These are phyloP conservation scores for Nylanderia fulva DNA, from an alignment of 1,140 invertebrate species.

Conservation along the genomic window DNA sequence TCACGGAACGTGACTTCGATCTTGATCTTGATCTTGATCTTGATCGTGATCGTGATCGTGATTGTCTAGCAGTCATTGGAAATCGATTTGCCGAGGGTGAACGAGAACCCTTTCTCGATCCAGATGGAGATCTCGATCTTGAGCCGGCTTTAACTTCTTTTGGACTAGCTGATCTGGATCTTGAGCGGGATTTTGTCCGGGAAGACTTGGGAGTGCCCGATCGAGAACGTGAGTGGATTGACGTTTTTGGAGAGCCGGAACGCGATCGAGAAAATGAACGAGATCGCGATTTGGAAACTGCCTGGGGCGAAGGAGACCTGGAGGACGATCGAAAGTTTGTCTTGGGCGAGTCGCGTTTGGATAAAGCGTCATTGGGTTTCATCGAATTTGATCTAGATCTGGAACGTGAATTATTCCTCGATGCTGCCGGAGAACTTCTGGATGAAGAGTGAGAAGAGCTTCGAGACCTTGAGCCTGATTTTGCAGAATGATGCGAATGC, in stretches of 20 bases:
- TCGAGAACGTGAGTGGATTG: slow-evolving; percentile 28
- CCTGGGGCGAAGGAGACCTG: slow-evolving; percentile 54
- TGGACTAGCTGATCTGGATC: slow-evolving; percentile 19
- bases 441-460: slow-evolving; percentile 64
- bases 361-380: slow-evolving; percentile 43
- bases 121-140: slow-evolving; percentile 63
- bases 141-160: slow-evolving; percentile 14
- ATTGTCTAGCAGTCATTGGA: slow-evolving; percentile 16
- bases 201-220: slow-evolving; percentile 44
- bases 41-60: slow-evolving; percentile 60
- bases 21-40: slow-evolving; percentile 43
- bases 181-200: slow-evolving; percentile 22
- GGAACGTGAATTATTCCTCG: slow-evolving; percentile 64
- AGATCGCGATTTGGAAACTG: slow-evolving; percentile 63
- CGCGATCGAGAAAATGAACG: slow-evolving; percentile 71
- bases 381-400: slow-evolving; percentile 66
- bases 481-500: slow-evolving; percentile 45
- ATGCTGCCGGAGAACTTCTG: slow-evolving; percentile 60
- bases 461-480: slow-evolving; percentile 65
- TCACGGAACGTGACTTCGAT: slow-evolving; percentile 61
- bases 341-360: slow-evolving; percentile 51
- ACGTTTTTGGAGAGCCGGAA: slow-evolving; percentile 29
- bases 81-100: slow-evolving; percentile 52
- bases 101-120: slow-evolving; percentile 45
- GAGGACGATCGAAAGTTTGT: slow-evolving; percentile 57